phyloP scores from a whole-genome alignment of 1,140 invertebrate genomes.

The Cepaea nemoralis region DNA sequence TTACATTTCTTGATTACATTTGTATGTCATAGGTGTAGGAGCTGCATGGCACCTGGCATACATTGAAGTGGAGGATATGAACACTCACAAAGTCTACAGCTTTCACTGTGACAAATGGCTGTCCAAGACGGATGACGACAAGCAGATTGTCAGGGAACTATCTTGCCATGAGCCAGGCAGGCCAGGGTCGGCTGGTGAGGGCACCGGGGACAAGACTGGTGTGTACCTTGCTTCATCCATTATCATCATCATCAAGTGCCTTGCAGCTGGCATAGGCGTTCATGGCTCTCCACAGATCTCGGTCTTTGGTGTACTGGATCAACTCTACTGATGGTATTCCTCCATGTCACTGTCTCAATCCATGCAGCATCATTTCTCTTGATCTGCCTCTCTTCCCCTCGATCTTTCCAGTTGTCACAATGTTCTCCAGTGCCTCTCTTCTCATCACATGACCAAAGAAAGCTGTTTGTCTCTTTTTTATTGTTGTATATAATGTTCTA shows the following conservation, averaged over 20 bases:
- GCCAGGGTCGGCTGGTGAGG: slow-evolving; percentile 46
- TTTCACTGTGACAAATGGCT: slow-evolving; percentile 70
- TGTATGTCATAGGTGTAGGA: slow-evolving; percentile 67
- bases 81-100: slow-evolving; percentile 58
- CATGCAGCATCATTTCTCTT: too few species aligned
- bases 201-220: slow-evolving; percentile 57
- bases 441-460: not conserved
- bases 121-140: slow-evolving; percentile 68
- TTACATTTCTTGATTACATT: too few species aligned
- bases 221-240: slow-evolving; percentile 35
- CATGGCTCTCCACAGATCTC: too few species aligned
- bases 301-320: not conserved
- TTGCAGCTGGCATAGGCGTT: too few species aligned
- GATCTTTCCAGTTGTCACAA: too few species aligned
- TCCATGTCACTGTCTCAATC: too few species aligned
- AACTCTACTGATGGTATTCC: too few species aligned
- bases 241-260: too few species aligned
- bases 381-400: too few species aligned
- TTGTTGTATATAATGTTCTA: too few species aligned
- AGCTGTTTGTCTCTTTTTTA: too few species aligned
- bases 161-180: slow-evolving; percentile 58
- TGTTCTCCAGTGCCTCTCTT: too few species aligned
- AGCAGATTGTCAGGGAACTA: slow-evolving; percentile 69
- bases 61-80: slow-evolving; percentile 68
- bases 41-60: slow-evolving; percentile 70